Evolutionary conservation across 2,113 vertebrate genomes (phyloP).

Genomic region (Nothobranchius furzeri): DNA sequence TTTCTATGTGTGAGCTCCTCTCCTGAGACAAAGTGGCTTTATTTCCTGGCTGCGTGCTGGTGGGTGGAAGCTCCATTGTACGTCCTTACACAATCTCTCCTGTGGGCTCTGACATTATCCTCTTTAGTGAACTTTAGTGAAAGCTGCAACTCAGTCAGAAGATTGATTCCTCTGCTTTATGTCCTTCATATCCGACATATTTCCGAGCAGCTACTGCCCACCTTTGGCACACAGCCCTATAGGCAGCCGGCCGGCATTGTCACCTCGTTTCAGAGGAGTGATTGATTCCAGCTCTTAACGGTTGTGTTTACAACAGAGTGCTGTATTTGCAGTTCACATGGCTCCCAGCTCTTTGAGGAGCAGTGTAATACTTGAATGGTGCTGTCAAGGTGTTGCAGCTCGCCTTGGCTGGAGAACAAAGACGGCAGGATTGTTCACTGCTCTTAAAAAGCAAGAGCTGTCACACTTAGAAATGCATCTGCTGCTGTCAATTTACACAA

Average conservation of each 20-base stretch:
- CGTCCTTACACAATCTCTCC: slow-evolving; percentile 52
- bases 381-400: slow-evolving; percentile 9
- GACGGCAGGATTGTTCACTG: neutral
- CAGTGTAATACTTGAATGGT: neutral
- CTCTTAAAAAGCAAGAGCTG: neutral
- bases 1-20: slow-evolving; percentile 36
- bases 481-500: neutral
- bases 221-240: slow-evolving; percentile 49
- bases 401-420: slow-evolving; percentile 1
- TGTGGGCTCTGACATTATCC: slow-evolving; percentile 54
- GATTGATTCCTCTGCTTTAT: slow-evolving; percentile 63
- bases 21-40: slow-evolving; percentile 31
- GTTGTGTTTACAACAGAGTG: slow-evolving; percentile 8
- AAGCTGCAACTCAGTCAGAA: slow-evolving; percentile 51
- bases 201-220: slow-evolving; percentile 34
- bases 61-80: slow-evolving; percentile 57
- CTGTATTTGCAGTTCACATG: slow-evolving; percentile 59
- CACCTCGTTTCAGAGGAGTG: slow-evolving; percentile 51
- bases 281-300: slow-evolving; percentile 57
- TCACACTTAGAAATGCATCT: slow-evolving; percentile 1
- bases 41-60: slow-evolving; percentile 40
- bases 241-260: slow-evolving; percentile 39
- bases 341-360: slow-evolving; percentile 33
- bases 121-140: slow-evolving; percentile 50
- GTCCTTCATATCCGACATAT: slow-evolving; percentile 43